Percentiles rank a stretch among this genome's conserved stretches.
Conservation (phyloP, 1,140 invertebrate genomes). For the Lepidurus couesii region DNA sequence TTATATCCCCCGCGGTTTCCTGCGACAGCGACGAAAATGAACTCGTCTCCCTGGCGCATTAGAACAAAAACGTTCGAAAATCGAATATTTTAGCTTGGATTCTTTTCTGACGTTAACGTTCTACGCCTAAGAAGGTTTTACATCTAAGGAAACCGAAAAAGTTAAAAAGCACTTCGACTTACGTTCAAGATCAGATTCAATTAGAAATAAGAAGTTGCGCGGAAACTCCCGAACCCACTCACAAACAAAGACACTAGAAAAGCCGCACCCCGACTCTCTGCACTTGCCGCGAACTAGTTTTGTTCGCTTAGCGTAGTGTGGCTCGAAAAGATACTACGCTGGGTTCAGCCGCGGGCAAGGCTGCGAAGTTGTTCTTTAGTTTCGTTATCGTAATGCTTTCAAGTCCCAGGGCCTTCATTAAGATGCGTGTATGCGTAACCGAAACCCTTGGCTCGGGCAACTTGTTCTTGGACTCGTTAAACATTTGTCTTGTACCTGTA, state of each 20-base stretch:
- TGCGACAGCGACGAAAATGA: not conserved
- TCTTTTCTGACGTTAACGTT: too few species aligned
- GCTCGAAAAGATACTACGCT: not conserved
- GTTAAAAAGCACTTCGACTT: not conserved
- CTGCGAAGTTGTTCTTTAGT: not conserved
- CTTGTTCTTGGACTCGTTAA: conserved; percentile 5
- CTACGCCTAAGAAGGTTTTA: too few species aligned
- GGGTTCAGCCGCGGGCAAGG: not conserved
- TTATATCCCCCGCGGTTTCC: not conserved
- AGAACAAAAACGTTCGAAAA: not conserved
- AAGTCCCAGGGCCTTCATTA: too few species aligned
- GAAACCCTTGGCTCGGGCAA: not conserved
- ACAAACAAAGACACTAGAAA: not conserved
- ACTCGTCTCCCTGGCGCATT: not conserved
- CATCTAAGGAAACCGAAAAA: too few species aligned
- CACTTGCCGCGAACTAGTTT: not conserved
- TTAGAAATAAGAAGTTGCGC: not conserved
- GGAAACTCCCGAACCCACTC: not conserved
- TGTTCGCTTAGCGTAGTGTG: not conserved
- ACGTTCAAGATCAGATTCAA: not conserved
- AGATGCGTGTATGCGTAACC: not conserved
- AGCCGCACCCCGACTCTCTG: not conserved
- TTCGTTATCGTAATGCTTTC: not conserved
- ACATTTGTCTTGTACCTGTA: not conserved
- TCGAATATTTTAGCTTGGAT: too few species aligned